Base-by-base conservation (phyloP, 2,888 invertebrate genomes). In the Pseudanteris insignis region DNA sequence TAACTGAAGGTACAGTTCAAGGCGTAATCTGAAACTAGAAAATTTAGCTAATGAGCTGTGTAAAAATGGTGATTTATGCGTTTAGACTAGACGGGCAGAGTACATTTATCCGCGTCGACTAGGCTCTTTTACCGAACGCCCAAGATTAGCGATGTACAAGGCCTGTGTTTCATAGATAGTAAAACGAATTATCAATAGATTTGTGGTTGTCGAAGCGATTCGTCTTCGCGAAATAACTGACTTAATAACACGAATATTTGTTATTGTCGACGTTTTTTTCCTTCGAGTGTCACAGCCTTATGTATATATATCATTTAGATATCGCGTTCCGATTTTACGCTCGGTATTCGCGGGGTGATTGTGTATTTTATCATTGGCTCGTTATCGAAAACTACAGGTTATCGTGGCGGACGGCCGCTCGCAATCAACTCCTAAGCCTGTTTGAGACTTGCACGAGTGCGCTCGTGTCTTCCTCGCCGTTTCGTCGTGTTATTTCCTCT, bases 371-470 rank as follows among this genome's bases (percentile, higher is more conserved):
- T 51, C 53, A 59, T 59, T 18, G 59, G 41, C 47, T 59, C 40
- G 59, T 53, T 59, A 59, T 59, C 59, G 47, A 59, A 59, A 59
- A 59, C 41, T 59, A 47, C 53, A 43, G 51, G 59, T 53, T 59
- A 51, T 59, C 59, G 44, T 30, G 12, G 34, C 30, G 10, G 41
- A 59, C 48, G 46, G 34, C 40, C 59, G 59, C 24, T 58, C 18
- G 59, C 46, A 59, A 59, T 59, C 51, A 59, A 51, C 51, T 46
- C 29, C 59, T 51, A 46, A 59, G 59, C 59, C 51, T 51, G 59
- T 59, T 59, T 51, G 38, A 43, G 38, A 46, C 46, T 51, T 29
- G 44, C 21, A 40, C 44, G 21, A 37, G 32, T 26, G 37, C 32
- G 33, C 18, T 57, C 36, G 59, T 14, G 38, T 59, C 51, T 51